phyloP scores from a whole-genome alignment of 23 tunicate genomes.

The Botrylloides violaceus region DNA sequence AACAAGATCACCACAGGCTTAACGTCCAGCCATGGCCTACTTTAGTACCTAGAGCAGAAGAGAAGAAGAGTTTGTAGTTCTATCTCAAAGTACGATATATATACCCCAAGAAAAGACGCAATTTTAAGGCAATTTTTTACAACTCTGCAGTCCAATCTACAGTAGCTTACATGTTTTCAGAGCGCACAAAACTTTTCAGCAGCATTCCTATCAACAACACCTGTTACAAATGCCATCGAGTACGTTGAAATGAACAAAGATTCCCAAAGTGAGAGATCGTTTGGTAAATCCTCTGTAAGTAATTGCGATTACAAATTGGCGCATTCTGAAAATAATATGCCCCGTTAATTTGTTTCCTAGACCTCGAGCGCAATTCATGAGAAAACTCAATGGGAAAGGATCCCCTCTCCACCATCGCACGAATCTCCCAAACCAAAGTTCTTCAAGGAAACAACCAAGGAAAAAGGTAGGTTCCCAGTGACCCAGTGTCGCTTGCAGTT shows the following conservation, averaged over 20 bases:
- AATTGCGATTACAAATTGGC: no score
- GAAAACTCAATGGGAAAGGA: conserved; percentile 18
- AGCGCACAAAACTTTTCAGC: not conserved
- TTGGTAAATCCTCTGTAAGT: not conserved
- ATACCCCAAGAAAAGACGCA: no score
- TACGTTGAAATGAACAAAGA: not conserved
- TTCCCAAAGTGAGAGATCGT: not conserved
- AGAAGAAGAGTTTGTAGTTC: no score
- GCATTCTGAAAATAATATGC: no score
- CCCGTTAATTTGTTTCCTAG: no score
- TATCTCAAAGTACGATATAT: no score
- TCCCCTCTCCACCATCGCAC: conserved; percentile 13
- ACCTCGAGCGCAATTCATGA: not conserved
- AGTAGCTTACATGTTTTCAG: not conserved
- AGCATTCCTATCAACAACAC: not conserved
- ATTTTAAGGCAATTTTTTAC: no score
- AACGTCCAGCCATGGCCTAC: no score
- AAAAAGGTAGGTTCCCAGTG: no score
- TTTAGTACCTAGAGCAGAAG: no score
- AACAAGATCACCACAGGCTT: no score
- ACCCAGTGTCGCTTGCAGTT: no score
- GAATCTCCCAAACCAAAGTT: not conserved
- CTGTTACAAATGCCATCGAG: not conserved
- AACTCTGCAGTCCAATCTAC: not conserved
- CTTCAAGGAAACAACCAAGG: not conserved